Evolutionary conservation across 2,113 vertebrate species (phyloP), one percentile per base, ranked within the genome.

Genomic region (Xiphophorus couchianus): DNA sequence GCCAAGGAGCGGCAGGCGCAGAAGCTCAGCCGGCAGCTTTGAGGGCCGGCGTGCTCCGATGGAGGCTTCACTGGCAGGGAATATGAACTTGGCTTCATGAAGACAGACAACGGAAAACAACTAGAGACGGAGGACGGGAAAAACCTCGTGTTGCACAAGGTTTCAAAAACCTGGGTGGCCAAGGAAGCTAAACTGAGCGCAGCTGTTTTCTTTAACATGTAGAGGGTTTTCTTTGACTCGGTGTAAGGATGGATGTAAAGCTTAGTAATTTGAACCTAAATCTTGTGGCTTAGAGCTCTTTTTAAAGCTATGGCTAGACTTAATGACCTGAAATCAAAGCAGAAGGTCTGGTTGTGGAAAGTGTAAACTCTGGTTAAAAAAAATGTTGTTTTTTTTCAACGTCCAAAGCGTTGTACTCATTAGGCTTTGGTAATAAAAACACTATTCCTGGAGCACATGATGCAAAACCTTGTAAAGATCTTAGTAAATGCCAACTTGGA

Each of bases 21-120:
- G 91, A 97, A 97, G 87, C 96, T 97, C 63, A 96, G 94, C 83
- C 87, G 95, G 37, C 96, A 97, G 76, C 94, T 97, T 60, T 93
- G 90, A 92, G 42, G 62, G 25, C 27, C 64, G 8, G 5, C 1
- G 0, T 5, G 48, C 4, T 54, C 15, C 19, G 15, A 51, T 0
- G 71, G 66, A 28, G 39, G 51, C 48, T 3, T 0, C 69, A 58
- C 17, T 13, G 11, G 25, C 48, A 4, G 12, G 54, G 48, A 54
- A 81, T 7, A 60, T 27, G 70, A 76, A 29, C 66, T 31, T 64
- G 37, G 37, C 7, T 62, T 10, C 31, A 44, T 62, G 66, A 54
- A 37, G 42, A 14, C 54, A 22, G 54, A 42, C 67, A 58, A 66
- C 10, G 22, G 12, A 48, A 58, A 71, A 71, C 11, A 63, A 22